These are phyloP conservation scores for Buceros bicornis DNA, from an alignment of 2,797 vertebrate genomes.

Conservation along the genomic window DNA sequence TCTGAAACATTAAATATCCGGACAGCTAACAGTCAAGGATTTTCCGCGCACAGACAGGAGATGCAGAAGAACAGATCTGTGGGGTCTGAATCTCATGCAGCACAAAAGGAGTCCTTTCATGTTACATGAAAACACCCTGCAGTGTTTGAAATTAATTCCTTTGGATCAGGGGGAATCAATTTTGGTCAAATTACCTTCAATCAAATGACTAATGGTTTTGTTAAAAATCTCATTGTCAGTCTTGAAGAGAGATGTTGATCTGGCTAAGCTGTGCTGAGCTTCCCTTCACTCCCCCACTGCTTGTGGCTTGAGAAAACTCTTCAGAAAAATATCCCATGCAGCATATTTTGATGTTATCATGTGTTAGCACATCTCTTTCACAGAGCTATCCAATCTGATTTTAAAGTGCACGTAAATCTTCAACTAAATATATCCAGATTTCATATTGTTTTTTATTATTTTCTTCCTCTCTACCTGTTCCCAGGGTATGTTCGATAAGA, in stretches of 20 bases:
- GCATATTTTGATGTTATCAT: constrained; percentile 17
- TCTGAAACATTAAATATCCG: constrained; percentile 40
- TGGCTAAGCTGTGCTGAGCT: constrained; percentile 53
- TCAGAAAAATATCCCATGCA: constrained; percentile 52
- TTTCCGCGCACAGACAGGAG: constrained; percentile 56
- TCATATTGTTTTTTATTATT: constrained; percentile 18
- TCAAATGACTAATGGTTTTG: constrained; percentile 74
- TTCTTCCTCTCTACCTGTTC: constrained; percentile 25
- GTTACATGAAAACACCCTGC: constrained; percentile 68
- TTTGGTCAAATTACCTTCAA: constrained; percentile 74
- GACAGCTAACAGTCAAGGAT: constrained; percentile 53
- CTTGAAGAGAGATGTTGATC: constrained; percentile 60
- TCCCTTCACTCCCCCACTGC: constrained; percentile 8
- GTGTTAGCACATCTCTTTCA: constrained; percentile 1
- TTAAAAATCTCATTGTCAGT: constrained; percentile 72
- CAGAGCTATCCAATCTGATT: constrained; percentile 1
- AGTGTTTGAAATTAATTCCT: constrained; percentile 78
- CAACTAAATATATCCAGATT: constrained; percentile 27
- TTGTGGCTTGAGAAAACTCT: constrained; percentile 54
- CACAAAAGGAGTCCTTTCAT: constrained; percentile 68
- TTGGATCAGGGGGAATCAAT: constrained; percentile 73
- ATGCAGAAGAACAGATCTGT: constrained; percentile 52
- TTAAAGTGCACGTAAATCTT: constrained; percentile 16
- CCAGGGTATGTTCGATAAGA: constrained; percentile 6
- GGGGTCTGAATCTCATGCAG: constrained; percentile 65